Base-by-base conservation (phyloP, 2,888 invertebrate species). In the Muschampia plurimacula region DNA sequence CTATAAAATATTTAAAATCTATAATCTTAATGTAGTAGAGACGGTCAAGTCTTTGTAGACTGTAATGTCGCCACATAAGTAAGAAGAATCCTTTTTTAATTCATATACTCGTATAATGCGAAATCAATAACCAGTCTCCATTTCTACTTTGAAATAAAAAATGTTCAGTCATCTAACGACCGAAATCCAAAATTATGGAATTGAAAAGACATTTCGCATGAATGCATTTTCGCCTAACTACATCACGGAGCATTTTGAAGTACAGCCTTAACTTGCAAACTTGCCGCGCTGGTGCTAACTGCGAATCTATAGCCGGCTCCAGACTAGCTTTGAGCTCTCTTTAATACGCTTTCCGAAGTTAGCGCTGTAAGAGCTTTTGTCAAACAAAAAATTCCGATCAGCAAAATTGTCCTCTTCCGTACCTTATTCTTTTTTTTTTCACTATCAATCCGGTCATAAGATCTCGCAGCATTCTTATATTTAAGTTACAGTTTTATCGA, bases 171-270 rank as follows among this genome's bases (percentile, higher is more conserved):
- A 10, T 39, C 13, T 32, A 62, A 36, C 39, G 39, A 39, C 62
- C n/a, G 36, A 36, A 49, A 36, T 63, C 32, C 15, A 52, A 39
- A 13, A 52, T 52, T 32, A n/a, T 13, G 22, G 32, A 55, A 70
- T 70, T 70, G 41, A 65, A 70, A 70, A 64, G 57, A 65, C 65
- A 55, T 65, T 70, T 46, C 32, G 57, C 57, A 57, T 44, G 62
- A 65, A 70, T 70, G 70, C 70, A 70, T 57, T 69, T 55, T 55
- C 55, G 55, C 22, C 41, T 63, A 69, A 69, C 62, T 69, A 63
- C 69, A 49, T 69, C 41, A 63, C 55, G 64, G 41, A 55, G 41
- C 22, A 32, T 52, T 44, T 55, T 63, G 39, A 41, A 41, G 55
- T 10, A 15, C 55, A 69, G 63, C 44, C 59, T 32, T 65, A 66